Conservation (phyloP, 2,888 invertebrate species). For the Siphonodentalium dalli region DNA sequence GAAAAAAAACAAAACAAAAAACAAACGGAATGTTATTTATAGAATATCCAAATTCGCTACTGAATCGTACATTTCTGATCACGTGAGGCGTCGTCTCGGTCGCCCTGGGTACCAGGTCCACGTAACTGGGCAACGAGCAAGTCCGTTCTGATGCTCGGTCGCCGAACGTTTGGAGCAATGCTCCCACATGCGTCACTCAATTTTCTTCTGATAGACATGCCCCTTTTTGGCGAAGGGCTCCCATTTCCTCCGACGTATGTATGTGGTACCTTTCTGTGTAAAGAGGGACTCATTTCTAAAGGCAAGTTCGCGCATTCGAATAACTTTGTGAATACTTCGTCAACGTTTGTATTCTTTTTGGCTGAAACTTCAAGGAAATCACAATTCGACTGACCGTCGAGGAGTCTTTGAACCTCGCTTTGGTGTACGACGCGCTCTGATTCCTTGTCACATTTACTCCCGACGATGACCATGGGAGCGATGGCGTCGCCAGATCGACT, state of each 20-base stretch:
- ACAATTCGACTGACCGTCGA: constrained; percentile 79
- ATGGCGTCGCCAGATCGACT: constrained; percentile 65
- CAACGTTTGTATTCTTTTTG: constrained; percentile 80
- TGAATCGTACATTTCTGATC: constrained; percentile 42
- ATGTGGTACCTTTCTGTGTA: constrained; percentile 79
- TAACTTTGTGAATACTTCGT: constrained; percentile 84
- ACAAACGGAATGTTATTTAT: too few relatives aligned
- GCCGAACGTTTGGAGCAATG: constrained; percentile 84
- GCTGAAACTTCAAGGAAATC: constrained; percentile 85
- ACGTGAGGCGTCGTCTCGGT: constrained; percentile 23
- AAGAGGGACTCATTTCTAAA: constrained; percentile 83
- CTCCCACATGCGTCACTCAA: constrained; percentile 88
- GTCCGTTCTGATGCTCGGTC: constrained; percentile 88
- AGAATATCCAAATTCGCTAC: too few relatives aligned
- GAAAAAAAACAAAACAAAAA: too few relatives aligned
- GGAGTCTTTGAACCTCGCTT: constrained; percentile 81
- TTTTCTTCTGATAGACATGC: constrained; percentile 81
- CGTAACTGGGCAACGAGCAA: constrained; percentile 83
- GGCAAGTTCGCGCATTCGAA: constrained; percentile 84
- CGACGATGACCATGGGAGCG: constrained; percentile 83
- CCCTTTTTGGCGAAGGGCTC: constrained; percentile 32
- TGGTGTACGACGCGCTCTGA: constrained; percentile 75
- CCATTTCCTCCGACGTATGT: constrained; percentile 44
- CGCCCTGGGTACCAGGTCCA: too few relatives aligned
- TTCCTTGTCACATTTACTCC: constrained; percentile 86